Evolutionary conservation across 2,797 vertebrate species (phyloP).

Genomic region (Orientallactaga sibirica): DNA sequence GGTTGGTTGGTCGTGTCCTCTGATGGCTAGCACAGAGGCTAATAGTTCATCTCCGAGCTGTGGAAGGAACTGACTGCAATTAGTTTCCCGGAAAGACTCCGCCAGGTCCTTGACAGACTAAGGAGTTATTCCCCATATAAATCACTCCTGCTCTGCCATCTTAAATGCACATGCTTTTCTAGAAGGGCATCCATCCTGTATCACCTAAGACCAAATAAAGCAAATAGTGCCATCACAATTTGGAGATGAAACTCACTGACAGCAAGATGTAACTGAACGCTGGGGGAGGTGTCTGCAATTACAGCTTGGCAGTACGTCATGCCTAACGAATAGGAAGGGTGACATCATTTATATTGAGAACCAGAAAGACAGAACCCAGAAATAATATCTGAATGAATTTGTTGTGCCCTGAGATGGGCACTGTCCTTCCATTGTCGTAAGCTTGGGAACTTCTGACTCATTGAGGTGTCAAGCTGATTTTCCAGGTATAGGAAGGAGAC

Average conservation of each 20-base stretch:
- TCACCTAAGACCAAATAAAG: constrained; percentile 73
- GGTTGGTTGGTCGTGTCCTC: constrained; percentile 39
- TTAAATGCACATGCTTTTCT: constrained; percentile 77
- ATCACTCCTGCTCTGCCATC: constrained; percentile 75
- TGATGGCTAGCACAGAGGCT: neutral
- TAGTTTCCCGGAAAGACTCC: constrained; percentile 76
- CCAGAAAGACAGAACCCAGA: constrained; percentile 57
- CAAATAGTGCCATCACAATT: constrained; percentile 62
- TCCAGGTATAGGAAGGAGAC: constrained; percentile 24
- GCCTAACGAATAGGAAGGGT: constrained; percentile 39
- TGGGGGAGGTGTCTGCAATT: constrained; percentile 52
- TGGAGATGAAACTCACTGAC: constrained; percentile 69
- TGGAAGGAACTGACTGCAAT: constrained; percentile 41
- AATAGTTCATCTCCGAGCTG: constrained; percentile 36
- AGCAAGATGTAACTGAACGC: neutral
- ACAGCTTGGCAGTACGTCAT: neutral
- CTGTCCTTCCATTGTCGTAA: constrained; percentile 39
- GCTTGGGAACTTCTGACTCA: constrained; percentile 5
- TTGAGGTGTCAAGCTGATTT: neutral
- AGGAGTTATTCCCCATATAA: constrained; percentile 78
- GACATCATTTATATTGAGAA: constrained; percentile 48
- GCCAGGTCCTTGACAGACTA: constrained; percentile 70
- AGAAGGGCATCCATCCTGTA: constrained; percentile 72
- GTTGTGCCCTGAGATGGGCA: neutral
- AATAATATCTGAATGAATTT: constrained; percentile 48